Conservation (phyloP, 2,888 invertebrate species). For the Standfussiana lucernea region DNA sequence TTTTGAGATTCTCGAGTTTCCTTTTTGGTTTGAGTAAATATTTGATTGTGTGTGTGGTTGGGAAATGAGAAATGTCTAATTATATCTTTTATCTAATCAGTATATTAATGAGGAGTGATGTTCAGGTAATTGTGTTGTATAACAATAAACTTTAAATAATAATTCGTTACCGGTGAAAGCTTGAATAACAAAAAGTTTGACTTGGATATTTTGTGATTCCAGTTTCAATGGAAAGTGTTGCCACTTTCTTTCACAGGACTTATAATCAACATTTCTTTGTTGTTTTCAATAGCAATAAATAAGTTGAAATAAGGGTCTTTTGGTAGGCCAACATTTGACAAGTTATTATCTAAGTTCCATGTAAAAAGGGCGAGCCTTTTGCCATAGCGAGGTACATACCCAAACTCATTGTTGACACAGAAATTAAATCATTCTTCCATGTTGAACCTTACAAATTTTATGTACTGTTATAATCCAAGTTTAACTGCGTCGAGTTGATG, state of each 20-base stretch:
- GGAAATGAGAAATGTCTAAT: conserved; percentile 9
- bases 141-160: background rate
- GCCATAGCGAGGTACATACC: background rate
- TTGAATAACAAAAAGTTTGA: background rate
- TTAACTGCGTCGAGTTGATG: conserved; percentile 24
- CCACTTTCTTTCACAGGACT: background rate
- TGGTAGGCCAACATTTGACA: background rate
- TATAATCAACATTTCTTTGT: background rate
- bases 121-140: background rate
- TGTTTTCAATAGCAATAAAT: background rate
- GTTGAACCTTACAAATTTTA: conserved; percentile 29
- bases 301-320: background rate
- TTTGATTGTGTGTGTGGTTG: conserved; percentile 13
- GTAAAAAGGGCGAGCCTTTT: background rate
- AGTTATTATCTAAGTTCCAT: background rate
- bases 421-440: conserved; percentile 32
- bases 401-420: background rate
- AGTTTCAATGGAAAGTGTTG: background rate
- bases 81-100: background rate
- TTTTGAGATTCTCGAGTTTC: conserved; percentile 13
- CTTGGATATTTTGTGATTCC: background rate
- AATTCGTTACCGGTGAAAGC: background rate
- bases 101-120: background rate
- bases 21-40: conserved; percentile 37
- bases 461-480: conserved; percentile 36